phyloP scores from a whole-genome alignment of 2,888 invertebrate genomes.

The Neoscelio sp. region DNA sequence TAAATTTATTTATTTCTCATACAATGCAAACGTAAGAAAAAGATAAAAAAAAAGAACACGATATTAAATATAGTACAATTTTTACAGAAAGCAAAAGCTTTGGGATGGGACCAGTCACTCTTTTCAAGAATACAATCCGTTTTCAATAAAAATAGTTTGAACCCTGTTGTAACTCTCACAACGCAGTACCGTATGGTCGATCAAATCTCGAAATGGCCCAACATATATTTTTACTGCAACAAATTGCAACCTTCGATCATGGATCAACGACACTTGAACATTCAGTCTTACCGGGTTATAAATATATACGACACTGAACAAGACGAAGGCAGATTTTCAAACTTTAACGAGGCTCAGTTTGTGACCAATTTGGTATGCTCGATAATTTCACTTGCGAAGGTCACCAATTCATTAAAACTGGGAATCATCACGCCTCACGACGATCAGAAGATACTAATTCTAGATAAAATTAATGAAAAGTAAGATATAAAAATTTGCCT shows the following conservation, averaged over 20 bases:
- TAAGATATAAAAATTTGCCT: too few species aligned
- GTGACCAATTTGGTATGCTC: conserved; percentile 84
- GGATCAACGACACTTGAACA: conserved; percentile 76
- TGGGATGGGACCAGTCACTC: conserved; percentile 89
- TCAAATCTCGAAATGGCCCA: conserved; percentile 92
- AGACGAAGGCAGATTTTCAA: conserved; percentile 79
- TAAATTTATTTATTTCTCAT: too few species aligned
- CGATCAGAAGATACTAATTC: conserved; percentile 84
- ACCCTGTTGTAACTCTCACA: conserved; percentile 85
- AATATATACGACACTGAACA: conserved; percentile 84
- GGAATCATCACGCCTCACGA: conserved; percentile 90
- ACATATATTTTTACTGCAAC: conserved; percentile 88
- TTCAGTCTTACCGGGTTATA: conserved; percentile 86
- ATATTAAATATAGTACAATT: conserved; percentile 4
- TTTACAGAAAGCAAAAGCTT: conserved; percentile 87
- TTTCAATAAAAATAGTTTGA: conserved; percentile 81
- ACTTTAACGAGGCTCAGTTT: conserved; percentile 86
- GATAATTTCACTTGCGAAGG: conserved; percentile 81
- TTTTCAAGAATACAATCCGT: conserved; percentile 89
- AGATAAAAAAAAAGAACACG: too few species aligned
- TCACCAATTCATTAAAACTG: conserved; percentile 80
- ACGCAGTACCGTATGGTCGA: conserved; percentile 94
- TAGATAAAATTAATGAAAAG: conserved; percentile 74
- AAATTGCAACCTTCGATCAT: conserved; percentile 81
- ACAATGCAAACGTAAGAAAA: too few species aligned